A percentile compares a stretch with the other conserved stretches of the same genome.
These are phyloP conservation scores for Drosophila kurseongensis DNA, from an alignment of 1,140 invertebrate genomes.

Conservation along the genomic window DNA sequence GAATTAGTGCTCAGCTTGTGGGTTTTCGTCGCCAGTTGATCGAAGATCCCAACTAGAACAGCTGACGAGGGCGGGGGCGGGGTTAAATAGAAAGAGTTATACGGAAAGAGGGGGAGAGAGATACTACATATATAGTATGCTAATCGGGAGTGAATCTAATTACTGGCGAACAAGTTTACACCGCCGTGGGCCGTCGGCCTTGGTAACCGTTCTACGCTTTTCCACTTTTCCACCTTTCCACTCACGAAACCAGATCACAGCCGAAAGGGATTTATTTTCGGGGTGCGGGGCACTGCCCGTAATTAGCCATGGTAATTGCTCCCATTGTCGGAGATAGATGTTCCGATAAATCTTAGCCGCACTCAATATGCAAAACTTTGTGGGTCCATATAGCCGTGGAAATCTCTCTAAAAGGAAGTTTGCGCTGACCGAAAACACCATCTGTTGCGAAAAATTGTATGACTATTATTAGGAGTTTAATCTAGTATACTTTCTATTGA, in stretches of 20 bases:
- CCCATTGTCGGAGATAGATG: slow-evolving; percentile 37
- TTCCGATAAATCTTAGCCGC: slow-evolving; percentile 17
- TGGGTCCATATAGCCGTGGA: background rate
- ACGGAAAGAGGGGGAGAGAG: background rate
- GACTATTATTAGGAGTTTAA: background rate
- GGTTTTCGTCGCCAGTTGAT: slow-evolving; percentile 1
- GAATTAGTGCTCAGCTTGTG: slow-evolving; percentile 12
- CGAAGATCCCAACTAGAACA: slow-evolving; percentile 28
- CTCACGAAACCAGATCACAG: slow-evolving; percentile 35
- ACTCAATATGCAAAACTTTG: slow-evolving; percentile 9
- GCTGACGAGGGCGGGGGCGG: slow-evolving; percentile 21
- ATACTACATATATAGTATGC: slow-evolving; percentile 9
- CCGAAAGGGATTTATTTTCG: slow-evolving; percentile 27
- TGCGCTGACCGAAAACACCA: background rate
- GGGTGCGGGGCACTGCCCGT: slow-evolving; percentile 1
- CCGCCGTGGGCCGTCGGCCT: slow-evolving; percentile 46
- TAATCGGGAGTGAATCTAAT: slow-evolving; percentile 54
- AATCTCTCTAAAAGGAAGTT: background rate
- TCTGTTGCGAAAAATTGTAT: background rate
- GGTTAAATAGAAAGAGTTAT: background rate
- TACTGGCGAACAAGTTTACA: slow-evolving; percentile 37
- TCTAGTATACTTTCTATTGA: background rate
- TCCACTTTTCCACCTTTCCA: slow-evolving; percentile 15
- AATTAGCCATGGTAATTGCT: slow-evolving; percentile 36
- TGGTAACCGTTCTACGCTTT: slow-evolving; percentile 37